Evolutionary conservation across 92 coral and sea anemone species (phyloP).

Genomic region (Palythoa grandis): DNA sequence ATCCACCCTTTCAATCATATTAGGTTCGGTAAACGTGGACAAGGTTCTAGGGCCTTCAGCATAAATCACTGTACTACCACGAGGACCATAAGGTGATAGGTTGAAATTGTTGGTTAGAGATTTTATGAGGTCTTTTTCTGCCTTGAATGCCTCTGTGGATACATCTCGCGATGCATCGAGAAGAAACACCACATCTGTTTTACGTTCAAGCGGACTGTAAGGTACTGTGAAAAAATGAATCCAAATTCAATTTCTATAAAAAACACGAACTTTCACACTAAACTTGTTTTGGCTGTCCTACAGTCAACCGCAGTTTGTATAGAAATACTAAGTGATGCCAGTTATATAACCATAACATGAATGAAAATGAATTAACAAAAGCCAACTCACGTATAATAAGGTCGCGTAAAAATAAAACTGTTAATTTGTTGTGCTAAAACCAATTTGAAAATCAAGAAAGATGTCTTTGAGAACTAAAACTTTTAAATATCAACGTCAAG

Average conservation of each 20-base stretch:
- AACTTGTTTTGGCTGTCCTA: too few relatives aligned
- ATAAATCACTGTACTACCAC: constrained; percentile 24
- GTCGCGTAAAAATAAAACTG: too few relatives aligned
- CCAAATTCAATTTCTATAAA: background rate
- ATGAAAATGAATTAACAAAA: too few relatives aligned
- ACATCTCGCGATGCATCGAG: constrained; percentile 57
- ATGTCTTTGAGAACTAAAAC: too few relatives aligned
- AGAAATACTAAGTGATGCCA: too few relatives aligned
- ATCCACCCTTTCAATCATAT: background rate
- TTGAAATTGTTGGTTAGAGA: constrained; percentile 23
- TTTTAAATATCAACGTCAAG: too few relatives aligned
- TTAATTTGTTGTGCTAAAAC: too few relatives aligned
- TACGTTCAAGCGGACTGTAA: constrained; percentile 2
- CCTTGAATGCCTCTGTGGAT: constrained; percentile 22
- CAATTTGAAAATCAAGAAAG: too few relatives aligned
- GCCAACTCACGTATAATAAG: too few relatives aligned
- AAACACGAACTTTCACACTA: too few relatives aligned
- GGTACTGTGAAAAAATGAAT: constrained; percentile 3
- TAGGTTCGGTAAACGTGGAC: constrained; percentile 15
- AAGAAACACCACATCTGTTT: constrained; percentile 48
- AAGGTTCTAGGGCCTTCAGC: constrained; percentile 6
- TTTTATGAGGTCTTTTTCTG: constrained; percentile 44
- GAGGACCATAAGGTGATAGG: constrained; percentile 23
- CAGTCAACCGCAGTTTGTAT: too few relatives aligned
- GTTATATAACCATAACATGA: too few relatives aligned